phyloP scores from a whole-genome alignment of 2,113 vertebrate species.

The Cepphus grylle region DNA sequence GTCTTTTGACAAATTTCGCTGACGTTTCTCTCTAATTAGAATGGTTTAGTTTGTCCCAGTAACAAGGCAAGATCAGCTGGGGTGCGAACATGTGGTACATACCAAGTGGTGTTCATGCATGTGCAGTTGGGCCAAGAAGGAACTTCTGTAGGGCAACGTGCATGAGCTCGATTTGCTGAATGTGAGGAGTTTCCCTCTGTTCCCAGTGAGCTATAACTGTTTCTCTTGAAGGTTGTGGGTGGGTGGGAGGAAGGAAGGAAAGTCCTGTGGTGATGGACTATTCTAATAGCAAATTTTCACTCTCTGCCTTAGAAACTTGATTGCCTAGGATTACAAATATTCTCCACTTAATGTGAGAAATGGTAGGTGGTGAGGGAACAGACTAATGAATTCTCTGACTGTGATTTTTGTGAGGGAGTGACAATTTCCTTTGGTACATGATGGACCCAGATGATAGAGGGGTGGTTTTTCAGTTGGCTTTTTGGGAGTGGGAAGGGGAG shows the following conservation, averaged over 20 bases:
- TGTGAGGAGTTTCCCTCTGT: neutral
- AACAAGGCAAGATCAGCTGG: neutral
- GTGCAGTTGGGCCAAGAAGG: neutral
- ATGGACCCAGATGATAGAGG: neutral
- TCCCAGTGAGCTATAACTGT: neutral
- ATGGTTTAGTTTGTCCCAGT: neutral
- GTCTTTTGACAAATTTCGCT: neutral
- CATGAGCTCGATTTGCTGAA: fast-evolving
- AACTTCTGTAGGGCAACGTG: neutral
- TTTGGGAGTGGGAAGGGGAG: neutral
- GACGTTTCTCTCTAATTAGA: neutral
- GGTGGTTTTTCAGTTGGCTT: neutral
- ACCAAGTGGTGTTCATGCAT: fast-evolving
- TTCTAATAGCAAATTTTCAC: neutral
- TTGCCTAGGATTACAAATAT: neutral
- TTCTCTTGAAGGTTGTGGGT: neutral
- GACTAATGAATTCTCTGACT: conserved; percentile 12
- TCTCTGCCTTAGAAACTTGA: neutral
- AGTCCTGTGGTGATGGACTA: neutral
- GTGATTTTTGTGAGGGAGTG: conserved; percentile 24
- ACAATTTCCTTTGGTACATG: neutral
- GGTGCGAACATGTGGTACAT: neutral
- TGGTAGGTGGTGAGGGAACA: conserved; percentile 12
- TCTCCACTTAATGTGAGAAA: neutral
- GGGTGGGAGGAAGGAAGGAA: neutral